Conservation (phyloP, 2,888 invertebrate genomes). For the Julus scanicus region DNA sequence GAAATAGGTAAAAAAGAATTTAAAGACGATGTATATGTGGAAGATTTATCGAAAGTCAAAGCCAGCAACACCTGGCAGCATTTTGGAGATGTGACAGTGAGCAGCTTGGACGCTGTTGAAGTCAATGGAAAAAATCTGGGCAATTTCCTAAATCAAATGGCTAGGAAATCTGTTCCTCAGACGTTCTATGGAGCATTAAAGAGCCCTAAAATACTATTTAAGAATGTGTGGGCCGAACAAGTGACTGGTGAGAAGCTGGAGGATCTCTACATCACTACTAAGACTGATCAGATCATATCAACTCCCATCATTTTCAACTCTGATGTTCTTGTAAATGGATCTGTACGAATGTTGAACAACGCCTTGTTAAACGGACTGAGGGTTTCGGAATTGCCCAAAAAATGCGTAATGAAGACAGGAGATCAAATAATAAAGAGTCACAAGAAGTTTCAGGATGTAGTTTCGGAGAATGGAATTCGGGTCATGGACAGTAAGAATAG, state of each 20-base stretch:
- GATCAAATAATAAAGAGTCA: slow-evolving; percentile 48
- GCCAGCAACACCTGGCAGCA: background rate
- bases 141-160: background rate
- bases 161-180: slow-evolving; percentile 46
- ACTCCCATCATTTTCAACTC: slow-evolving; percentile 4
- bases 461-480: background rate
- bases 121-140: slow-evolving; percentile 21
- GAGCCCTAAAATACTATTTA: background rate
- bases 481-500: background rate
- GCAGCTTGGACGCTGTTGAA: slow-evolving; percentile 20
- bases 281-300: slow-evolving; percentile 43
- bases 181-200: slow-evolving; percentile 14
- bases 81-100: slow-evolving; percentile 48
- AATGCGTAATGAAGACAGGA: slow-evolving; percentile 44
- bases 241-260: slow-evolving; percentile 5
- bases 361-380: slow-evolving; percentile 23
- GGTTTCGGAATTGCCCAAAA: slow-evolving; percentile 51
- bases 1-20: slow-evolving; percentile 48
- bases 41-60: background rate
- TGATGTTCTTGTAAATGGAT: background rate
- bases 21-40: slow-evolving; percentile 22
- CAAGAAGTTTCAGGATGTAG: background rate
- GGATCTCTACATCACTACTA: slow-evolving; percentile 44
- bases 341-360: background rate
- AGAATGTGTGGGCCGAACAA: background rate